Base-by-base conservation (phyloP, 1,140 invertebrate genomes). In the Magallana gigas region DNA sequence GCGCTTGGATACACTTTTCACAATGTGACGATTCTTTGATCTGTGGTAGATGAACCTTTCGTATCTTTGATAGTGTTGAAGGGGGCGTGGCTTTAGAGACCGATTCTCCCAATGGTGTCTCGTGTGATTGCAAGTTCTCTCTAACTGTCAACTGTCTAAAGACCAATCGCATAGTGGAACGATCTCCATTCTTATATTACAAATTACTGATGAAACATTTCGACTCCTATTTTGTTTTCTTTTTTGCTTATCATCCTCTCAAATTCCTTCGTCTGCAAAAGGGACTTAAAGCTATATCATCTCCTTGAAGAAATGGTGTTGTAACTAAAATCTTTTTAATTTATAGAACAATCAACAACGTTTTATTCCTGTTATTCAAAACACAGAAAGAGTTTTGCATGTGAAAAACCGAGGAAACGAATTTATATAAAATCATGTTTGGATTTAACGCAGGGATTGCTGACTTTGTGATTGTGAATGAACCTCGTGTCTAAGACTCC, bases 171-270 rank as follows among this genome's bases (percentile, higher is more conserved):
- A 36, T 36, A 76, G 23, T 29, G 68, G 68, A 76, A 76, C 68
- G 68, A 29, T 11, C 68, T 76, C 11, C 68, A 76, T 76, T 76
- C 68, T 76, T 76, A 76, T 76, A 76, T 76, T 76, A 76, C 68
- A 76, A 76, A 76, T 76, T 76, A 76, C 68, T 76, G 68, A 76
- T 76, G 68, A 76, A 64, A 76, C 68, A 76, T 76, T 76, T 76
- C 68, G 68, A 76, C 68, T 76, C 68, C 8, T 76, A 76, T 76
- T 76, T 76, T 76, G 68, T 76, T 76, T 76, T 76, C 68, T 76
- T 76, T 48, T 48, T 76, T 76, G 18, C 68, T 36, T 76, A 76
- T 76, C 68, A 76, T 76, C 68, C 18, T 23, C 23, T 23, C 18
- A 76, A 76, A 29, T 76, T 23, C 36, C 23, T 29, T 36, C 36